Base-by-base conservation (phyloP, 1,140 invertebrate genomes). In the Listronotus oregonensis region DNA sequence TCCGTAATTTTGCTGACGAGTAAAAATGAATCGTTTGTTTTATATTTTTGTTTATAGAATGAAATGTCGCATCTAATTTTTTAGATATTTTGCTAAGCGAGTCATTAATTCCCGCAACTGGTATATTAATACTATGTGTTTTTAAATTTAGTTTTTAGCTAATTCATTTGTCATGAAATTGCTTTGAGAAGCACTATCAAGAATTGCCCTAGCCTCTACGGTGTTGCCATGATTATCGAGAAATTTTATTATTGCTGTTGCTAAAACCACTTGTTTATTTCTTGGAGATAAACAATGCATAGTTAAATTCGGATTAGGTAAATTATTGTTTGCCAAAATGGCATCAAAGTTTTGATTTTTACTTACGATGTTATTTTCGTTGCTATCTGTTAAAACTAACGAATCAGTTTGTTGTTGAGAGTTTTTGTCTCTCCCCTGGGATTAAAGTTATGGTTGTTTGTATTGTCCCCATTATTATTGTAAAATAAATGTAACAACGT, bases 91-190 rank as follows among this genome's bases (percentile, higher is more conserved):
- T 55, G 0, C 27, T 37, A 2, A 55, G 17, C 5, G 31, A 17
- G 31, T 63, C 7, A 18, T 15, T 31, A 21, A 64, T 44, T 6
- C 52, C 61, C 1, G 42, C 43, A n/a, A 67, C 50, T n/a, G n/a
- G n/a, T n/a, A n/a, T n/a, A n/a, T n/a, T n/a, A n/a, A n/a, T n/a
- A n/a, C n/a, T n/a, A n/a, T 4, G 27, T 3, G 14, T 40, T 7
- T 49, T 67, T 64, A 37, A 64, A 42, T 14, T 50, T 50, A n/a
- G 58, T 4, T 12, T 39, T 27, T 40, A 64, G 47, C 4, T 15
- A 56, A 44, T n/a, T n/a, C 39, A 12, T 67, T 47, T 5, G 59
- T 44, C 11, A 67, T 62, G 49, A 67, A 67, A 63, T 67, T 62
- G 57, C 47, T n/a, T n/a, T n/a, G n/a, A n/a, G n/a, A n/a, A n/a